phyloP scores from a whole-genome alignment of 2,888 invertebrate genomes.

The Helicoverpa assulta region DNA sequence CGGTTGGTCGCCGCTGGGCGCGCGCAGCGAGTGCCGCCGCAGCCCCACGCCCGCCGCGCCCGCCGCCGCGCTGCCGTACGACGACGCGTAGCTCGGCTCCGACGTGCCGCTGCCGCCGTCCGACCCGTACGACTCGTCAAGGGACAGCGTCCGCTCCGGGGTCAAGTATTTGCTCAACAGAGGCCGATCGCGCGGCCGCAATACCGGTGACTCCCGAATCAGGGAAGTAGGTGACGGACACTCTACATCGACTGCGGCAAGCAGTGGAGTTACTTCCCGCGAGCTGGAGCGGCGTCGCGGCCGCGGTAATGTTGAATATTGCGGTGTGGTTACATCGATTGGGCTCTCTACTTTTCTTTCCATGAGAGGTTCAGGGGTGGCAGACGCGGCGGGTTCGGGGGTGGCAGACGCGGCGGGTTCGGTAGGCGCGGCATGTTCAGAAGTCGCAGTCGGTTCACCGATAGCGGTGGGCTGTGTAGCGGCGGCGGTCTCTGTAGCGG shows the following conservation, averaged over 20 bases:
- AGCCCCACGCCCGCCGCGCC: conserved; percentile 60
- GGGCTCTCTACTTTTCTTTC: conserved; percentile 30
- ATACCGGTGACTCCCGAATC: conserved; percentile 43
- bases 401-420: conserved; percentile 82
- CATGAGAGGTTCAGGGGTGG: conserved; percentile 50
- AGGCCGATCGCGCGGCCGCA: conserved; percentile 85
- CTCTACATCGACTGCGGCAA: conserved; percentile 54
- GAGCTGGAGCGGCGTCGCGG: conserved; percentile 32
- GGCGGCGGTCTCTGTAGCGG: too few relatives aligned
- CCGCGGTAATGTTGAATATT: conserved; percentile 60
- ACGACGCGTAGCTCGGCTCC: conserved; percentile 66
- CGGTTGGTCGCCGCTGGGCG: conserved; percentile 77
- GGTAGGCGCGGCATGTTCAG: too few relatives aligned
- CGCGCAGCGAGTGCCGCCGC: conserved; percentile 78
- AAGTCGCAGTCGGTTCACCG: too few relatives aligned
- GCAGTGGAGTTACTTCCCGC: conserved; percentile 37
- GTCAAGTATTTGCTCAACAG: conserved; percentile 90
- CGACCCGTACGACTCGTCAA: conserved; percentile 78
- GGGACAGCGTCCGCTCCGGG: conserved; percentile 79
- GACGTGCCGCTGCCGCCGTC: conserved; percentile 77
- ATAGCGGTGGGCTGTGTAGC: too few relatives aligned
- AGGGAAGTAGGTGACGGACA: conserved; percentile 52
- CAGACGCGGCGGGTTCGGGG: conserved; percentile 90
- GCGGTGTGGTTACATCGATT: conserved; percentile 37
- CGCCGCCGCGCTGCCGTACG: conserved; percentile 77